Evolutionary conservation across 1,140 invertebrate species (phyloP), one percentile per base, ranked within the genome.

Genomic region (Orussus abietinus): DNA sequence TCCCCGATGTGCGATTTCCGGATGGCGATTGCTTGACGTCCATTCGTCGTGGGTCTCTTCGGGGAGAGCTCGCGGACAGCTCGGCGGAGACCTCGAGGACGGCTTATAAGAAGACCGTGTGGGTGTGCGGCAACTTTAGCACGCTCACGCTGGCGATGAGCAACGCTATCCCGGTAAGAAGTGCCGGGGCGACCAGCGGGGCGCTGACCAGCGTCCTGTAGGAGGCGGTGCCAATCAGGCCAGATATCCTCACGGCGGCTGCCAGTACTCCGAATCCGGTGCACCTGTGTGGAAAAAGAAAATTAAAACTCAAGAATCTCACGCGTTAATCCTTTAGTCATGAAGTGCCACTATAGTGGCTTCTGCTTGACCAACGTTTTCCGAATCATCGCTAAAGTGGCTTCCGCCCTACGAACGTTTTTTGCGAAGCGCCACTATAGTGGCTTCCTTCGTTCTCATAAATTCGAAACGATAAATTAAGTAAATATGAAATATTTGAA

Each of bases 181-280:
- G 30, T 38, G 66, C 56, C 4, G 66, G 66, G 28, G 54, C 60
- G 4, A 69, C 46, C 25, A 69, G 30, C n/a, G 60, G 57, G 20
- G 51, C 49, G 18, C 53, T 55, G 25, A 69, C 55, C 18, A 69
- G 55, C 4, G 56, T 64, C 42, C 66, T 59, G 49, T 66, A 69
- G 40, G 55, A 62, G 15, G 53, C 54, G 7, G 63, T 67, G 31
- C 63, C 66, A 44, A 67, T 58, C 12, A 69, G 39, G 31, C 63
- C 64, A 0, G 54, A 62, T 51, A 66, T 52, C 52, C 63, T 52
- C 42, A 67, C 64, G 14, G 42, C 52, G 20, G 58, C 64, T 19
- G 64, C 58, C 52, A 69, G 57, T 9, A 67, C 45, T 9, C 66
- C 66, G 25, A 69, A 69, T 33, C 55, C 63, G n/a, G 64, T 67